A percentile compares a stretch with the other conserved stretches of the same genome.
Evolutionary conservation across 2,113 vertebrate species (phyloP).

Genomic region (Leiothrix lutea): DNA sequence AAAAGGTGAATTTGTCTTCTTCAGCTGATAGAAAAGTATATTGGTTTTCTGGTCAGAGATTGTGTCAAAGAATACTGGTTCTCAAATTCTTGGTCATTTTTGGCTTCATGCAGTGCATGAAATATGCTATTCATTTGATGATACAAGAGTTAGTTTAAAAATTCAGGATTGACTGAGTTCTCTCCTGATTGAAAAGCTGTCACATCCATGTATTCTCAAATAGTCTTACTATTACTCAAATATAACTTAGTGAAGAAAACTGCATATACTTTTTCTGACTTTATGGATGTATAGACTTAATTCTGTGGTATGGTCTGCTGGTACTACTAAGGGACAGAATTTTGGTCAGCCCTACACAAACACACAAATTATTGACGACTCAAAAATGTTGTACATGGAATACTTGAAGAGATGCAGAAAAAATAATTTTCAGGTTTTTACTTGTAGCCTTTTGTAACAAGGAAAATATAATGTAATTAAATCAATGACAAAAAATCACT

Average conservation of each 20-base stretch:
- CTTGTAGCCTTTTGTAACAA: background rate
- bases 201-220: background rate
- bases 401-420: background rate
- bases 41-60: background rate
- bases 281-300: conserved; percentile 1
- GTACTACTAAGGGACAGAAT: background rate
- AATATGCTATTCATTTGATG: background rate
- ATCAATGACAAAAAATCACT: background rate
- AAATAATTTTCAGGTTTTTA: background rate
- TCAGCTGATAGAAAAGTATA: conserved; percentile 24
- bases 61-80: background rate
- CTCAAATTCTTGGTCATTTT: background rate
- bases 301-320: background rate
- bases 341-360: background rate
- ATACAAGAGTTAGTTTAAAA: background rate
- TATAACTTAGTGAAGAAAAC: background rate
- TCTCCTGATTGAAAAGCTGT: conserved; percentile 26
- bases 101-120: background rate
- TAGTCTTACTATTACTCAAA: background rate
- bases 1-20: background rate
- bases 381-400: background rate
- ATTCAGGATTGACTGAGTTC: background rate
- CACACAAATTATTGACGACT: background rate
- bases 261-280: background rate
- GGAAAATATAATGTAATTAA: background rate